Conservation (phyloP, 37 sponge, comb jelly and placozoan species). For the Eunapius fragilis region DNA sequence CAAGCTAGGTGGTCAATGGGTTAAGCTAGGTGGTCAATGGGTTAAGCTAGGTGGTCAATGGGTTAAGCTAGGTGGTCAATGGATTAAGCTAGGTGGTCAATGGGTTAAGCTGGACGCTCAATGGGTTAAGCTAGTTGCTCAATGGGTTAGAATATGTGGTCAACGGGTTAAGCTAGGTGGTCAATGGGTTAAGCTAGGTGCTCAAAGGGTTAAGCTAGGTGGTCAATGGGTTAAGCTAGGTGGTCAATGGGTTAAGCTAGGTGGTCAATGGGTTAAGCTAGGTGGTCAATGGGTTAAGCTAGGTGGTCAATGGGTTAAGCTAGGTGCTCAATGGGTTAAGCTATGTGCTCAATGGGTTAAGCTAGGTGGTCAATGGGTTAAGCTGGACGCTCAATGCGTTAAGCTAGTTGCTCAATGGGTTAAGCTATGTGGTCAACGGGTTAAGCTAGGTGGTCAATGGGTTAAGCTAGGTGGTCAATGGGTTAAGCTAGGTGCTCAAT, state of each 20-base stretch:
- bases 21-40: too few relatives aligned
- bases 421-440: background rate
- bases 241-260: background rate
- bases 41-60: background rate
- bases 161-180: background rate
- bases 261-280: background rate
- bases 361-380: background rate
- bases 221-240: background rate
- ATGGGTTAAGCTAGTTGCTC: background rate
- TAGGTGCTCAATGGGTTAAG: background rate
- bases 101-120: too few relatives aligned
- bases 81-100: background rate
- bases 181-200: background rate
- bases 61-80: background rate
- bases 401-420: background rate
- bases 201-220: too few relatives aligned
- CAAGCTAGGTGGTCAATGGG: background rate
- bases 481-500: background rate
- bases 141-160: background rate
- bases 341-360: background rate
- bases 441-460: background rate
- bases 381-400: too few relatives aligned
- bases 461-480: background rate
- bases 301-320: background rate
- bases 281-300: background rate